phyloP scores from a whole-genome alignment of 2,797 vertebrate genomes.

The Apogon talboti region DNA sequence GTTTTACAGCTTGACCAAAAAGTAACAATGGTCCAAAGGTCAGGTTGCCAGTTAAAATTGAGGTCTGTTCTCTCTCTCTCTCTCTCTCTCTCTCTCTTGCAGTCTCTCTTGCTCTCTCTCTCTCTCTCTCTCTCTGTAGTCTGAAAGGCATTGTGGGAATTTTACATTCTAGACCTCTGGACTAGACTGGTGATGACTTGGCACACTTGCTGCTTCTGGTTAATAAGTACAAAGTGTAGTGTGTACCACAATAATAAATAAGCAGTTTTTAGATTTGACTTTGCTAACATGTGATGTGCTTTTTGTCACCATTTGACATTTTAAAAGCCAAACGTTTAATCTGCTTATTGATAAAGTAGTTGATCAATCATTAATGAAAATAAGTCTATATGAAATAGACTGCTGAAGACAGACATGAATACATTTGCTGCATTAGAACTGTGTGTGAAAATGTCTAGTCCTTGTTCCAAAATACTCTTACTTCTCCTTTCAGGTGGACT shows the following conservation, averaged over 20 bases:
- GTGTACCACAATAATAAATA: conserved; percentile 39
- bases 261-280: conserved; percentile 20
- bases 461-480: conserved; percentile 43
- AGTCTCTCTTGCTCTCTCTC: too few species aligned
- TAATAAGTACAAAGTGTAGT: conserved; percentile 37
- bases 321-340: neutral
- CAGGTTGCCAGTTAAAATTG: conserved; percentile 18
- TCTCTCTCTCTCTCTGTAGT: neutral
- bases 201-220: conserved; percentile 9
- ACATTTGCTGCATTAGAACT: conserved; percentile 14
- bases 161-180: conserved; percentile 15
- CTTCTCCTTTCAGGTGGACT: conserved; percentile 54
- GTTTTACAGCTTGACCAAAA: conserved; percentile 16
- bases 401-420: neutral
- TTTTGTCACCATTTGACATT: conserved; percentile 2
- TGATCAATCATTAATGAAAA: neutral
- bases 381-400: too few species aligned
- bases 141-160: conserved; percentile 33
- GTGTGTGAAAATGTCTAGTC: conserved; percentile 49
- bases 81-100: neutral
- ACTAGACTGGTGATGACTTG: conserved; percentile 9
- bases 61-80: conserved; percentile 10
- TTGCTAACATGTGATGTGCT: neutral
- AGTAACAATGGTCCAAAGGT: conserved; percentile 34
- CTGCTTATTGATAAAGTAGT: neutral